These are phyloP conservation scores for Labia minor DNA, from an alignment of 2,888 invertebrate species.

Conservation along the genomic window DNA sequence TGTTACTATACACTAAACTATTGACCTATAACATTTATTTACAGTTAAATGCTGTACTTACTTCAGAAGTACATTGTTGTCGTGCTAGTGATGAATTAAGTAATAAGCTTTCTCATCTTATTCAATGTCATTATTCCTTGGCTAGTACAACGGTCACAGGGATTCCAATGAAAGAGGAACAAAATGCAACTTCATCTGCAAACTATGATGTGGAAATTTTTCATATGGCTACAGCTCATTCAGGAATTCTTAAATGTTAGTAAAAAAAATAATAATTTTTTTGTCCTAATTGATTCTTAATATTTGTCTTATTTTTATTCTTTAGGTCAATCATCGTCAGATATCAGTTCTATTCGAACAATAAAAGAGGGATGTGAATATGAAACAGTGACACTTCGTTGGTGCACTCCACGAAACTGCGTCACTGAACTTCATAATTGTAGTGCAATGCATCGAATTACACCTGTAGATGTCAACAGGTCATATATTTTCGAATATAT, in stretches of 20 bases:
- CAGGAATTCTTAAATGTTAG: slow-evolving; percentile 60
- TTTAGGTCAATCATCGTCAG: slow-evolving; percentile 35
- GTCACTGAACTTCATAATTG: slow-evolving; percentile 71
- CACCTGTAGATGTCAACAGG: slow-evolving; percentile 86
- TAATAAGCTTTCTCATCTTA: slow-evolving; percentile 60
- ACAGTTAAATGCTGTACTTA: slow-evolving; percentile 57
- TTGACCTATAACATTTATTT: no score
- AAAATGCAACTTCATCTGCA: slow-evolving; percentile 93
- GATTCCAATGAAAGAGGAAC: slow-evolving; percentile 99
- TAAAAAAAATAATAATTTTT: no score
- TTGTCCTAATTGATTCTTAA: slow-evolving; percentile 14
- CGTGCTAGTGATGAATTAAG: slow-evolving; percentile 59
- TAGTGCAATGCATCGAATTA: slow-evolving; percentile 77
- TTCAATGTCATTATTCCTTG: slow-evolving; percentile 76
- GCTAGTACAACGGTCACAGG: slow-evolving; percentile 95
- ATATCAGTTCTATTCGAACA: slow-evolving; percentile 51
- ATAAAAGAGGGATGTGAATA: slow-evolving; percentile 65
- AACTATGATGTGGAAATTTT: slow-evolving; percentile 98
- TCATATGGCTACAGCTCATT: slow-evolving; percentile 77
- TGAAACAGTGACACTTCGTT: slow-evolving; percentile 80
- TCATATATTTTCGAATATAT: no score
- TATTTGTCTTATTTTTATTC: neutral
- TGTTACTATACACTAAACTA: no score
- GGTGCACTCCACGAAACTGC: slow-evolving; percentile 92
- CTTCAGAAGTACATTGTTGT: slow-evolving; percentile 71